phyloP scores from a whole-genome alignment of 92 coral and sea anemone genomes.

The Virgularia gustaviana region DNA sequence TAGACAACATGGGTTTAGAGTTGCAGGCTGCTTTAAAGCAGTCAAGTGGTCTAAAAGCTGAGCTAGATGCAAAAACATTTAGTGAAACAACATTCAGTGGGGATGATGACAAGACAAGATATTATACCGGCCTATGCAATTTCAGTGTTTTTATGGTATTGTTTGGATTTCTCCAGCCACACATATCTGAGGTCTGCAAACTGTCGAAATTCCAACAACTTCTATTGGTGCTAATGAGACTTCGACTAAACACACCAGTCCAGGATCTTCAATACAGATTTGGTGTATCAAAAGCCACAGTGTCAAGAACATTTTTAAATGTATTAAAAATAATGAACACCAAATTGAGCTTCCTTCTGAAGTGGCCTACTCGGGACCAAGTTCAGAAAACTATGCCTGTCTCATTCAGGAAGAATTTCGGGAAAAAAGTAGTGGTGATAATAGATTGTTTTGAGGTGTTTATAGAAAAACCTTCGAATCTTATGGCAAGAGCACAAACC shows the following conservation, averaged over 20 bases:
- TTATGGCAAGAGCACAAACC: conserved; percentile 51
- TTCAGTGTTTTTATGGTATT: conserved; percentile 45
- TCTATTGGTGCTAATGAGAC: conserved; percentile 45
- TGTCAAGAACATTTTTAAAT: conserved; percentile 44
- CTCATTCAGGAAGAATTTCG: conserved; percentile 53
- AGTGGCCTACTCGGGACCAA: conserved; percentile 11
- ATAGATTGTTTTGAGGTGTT: conserved; percentile 46
- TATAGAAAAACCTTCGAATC: conserved; percentile 20
- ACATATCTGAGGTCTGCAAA: neutral
- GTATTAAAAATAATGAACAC: conserved; percentile 49
- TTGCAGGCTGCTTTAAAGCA: no score
- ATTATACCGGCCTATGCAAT: no score
- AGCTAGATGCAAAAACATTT: no score
- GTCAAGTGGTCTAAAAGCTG: no score
- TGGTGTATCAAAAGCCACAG: conserved; percentile 51
- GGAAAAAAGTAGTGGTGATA: conserved; percentile 53
- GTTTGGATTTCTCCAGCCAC: neutral
- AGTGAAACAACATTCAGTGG: no score
- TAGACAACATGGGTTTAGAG: no score
- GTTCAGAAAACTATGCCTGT: conserved; percentile 39
- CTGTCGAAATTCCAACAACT: conserved; percentile 41
- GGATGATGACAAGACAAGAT: no score
- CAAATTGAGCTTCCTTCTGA: conserved; percentile 36
- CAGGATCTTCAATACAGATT: conserved; percentile 52
- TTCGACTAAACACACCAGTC: conserved; percentile 48